phyloP scores from a whole-genome alignment of 1,140 invertebrate species.

The Drosophila kikkawai region DNA sequence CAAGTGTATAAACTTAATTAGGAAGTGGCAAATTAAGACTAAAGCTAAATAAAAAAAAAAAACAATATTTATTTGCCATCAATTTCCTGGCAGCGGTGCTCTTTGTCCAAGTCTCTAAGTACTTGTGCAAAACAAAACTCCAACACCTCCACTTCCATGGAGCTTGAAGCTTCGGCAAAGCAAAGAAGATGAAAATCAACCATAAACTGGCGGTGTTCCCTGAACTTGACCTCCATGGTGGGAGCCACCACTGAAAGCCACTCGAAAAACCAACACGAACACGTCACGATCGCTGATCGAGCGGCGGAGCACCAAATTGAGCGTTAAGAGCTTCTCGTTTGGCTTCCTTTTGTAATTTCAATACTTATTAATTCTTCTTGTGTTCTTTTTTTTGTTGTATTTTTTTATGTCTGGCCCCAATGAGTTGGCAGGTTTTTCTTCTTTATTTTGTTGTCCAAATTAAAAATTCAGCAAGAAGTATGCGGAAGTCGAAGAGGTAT shows the following conservation, averaged over 20 bases:
- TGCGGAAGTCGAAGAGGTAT: slow-evolving; percentile 54
- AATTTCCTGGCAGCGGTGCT: slow-evolving; percentile 8
- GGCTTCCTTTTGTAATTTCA: slow-evolving; percentile 41
- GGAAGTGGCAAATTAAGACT: slow-evolving; percentile 11
- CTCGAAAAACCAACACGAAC: slow-evolving; percentile 24
- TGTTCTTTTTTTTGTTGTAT: slow-evolving; percentile 4
- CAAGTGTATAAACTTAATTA: slow-evolving; percentile 1
- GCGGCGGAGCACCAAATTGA: slow-evolving; percentile 31
- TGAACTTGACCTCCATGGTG: slow-evolving; percentile 73
- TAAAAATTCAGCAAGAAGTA: slow-evolving; percentile 25
- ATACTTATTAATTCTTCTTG: slow-evolving; percentile 23
- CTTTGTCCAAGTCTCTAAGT: slow-evolving; percentile 9
- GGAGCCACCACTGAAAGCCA: slow-evolving; percentile 10
- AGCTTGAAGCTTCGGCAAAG: slow-evolving; percentile 3
- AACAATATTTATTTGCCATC: slow-evolving; percentile 1
- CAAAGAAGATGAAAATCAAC: slow-evolving; percentile 24
- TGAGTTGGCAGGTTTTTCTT: slow-evolving; percentile 28
- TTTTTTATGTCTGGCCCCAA: background rate
- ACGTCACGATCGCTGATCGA: slow-evolving; percentile 56
- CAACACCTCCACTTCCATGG: slow-evolving; percentile 16
- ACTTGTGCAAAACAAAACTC: slow-evolving; percentile 16
- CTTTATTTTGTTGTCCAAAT: slow-evolving; percentile 17
- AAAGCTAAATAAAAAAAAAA: background rate
- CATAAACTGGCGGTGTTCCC: slow-evolving; percentile 58
- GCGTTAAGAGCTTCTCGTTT: slow-evolving; percentile 49